Conservation (phyloP, 2,797 vertebrate genomes). For the Spea hammondii region DNA sequence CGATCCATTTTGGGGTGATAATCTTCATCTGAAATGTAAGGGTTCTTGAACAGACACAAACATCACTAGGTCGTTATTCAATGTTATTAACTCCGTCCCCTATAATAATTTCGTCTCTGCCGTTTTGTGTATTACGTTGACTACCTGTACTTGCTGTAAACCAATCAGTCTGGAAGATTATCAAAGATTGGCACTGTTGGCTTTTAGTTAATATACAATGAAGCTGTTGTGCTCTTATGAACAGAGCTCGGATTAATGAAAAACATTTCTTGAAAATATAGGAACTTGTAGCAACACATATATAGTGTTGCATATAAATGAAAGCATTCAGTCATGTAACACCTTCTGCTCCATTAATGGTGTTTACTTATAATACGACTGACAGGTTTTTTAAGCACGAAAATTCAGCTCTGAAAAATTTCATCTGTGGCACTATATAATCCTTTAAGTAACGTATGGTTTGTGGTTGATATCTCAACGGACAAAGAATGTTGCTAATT, state of each 20-base stretch:
- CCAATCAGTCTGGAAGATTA: background rate
- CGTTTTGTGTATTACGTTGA: too few relatives aligned
- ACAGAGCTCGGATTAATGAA: conserved; percentile 3
- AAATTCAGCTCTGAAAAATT: conserved; percentile 3
- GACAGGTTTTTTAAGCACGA: conserved; percentile 1
- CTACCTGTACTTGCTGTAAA: background rate
- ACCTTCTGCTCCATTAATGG: conserved; percentile 7
- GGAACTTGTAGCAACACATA: conserved; percentile 1
- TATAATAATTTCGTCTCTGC: too few relatives aligned
- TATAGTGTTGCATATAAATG: background rate
- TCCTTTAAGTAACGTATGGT: conserved; percentile 10
- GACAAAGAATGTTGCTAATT: conserved; percentile 4
- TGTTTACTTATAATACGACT: conserved; percentile 12
- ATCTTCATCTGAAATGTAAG: too few relatives aligned
- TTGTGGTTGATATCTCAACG: background rate
- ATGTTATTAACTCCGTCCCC: too few relatives aligned
- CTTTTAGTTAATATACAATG: background rate
- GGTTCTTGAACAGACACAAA: too few relatives aligned
- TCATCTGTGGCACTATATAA: conserved; percentile 12
- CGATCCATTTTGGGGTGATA: too few relatives aligned
- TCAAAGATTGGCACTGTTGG: background rate
- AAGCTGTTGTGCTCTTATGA: conserved; percentile 1
- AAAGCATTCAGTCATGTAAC: conserved; percentile 16
- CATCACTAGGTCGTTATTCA: too few relatives aligned
- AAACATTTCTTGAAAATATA: conserved; percentile 11